Conservation (phyloP, 1,140 invertebrate genomes). For the Lasioglossum albipes region DNA sequence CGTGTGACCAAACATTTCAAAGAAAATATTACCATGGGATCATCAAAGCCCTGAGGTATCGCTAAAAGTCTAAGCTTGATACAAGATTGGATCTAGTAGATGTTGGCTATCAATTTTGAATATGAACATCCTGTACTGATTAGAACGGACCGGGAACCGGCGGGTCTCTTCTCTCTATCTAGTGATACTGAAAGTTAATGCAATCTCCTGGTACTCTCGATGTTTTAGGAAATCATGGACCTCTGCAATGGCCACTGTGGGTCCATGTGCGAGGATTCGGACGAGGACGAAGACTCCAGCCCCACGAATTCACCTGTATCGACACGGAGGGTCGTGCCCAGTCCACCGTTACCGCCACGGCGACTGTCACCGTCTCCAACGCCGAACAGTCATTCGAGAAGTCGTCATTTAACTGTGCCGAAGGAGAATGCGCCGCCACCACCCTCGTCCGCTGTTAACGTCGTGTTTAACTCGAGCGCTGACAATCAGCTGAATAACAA, state of each 20-base stretch:
- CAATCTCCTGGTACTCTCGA: neutral
- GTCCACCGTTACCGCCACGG: constrained; percentile 84
- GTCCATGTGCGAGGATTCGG: constrained; percentile 74
- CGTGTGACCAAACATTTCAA: too few species aligned
- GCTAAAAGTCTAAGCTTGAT: too few species aligned
- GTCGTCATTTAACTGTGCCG: constrained; percentile 78
- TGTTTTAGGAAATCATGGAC: constrained; percentile 79
- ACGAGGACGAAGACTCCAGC: constrained; percentile 79
- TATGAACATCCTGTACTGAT: neutral
- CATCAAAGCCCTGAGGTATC: too few species aligned
- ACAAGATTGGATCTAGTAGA: too few species aligned
- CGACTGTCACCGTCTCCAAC: constrained; percentile 82
- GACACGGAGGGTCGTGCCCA: constrained; percentile 77
- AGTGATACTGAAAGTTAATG: neutral
- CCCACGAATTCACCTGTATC: constrained; percentile 79
- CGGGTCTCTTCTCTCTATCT: too few species aligned
- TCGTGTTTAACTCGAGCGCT: constrained; percentile 64
- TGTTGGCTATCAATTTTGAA: too few species aligned
- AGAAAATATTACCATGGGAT: too few species aligned
- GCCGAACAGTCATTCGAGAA: constrained; percentile 69
- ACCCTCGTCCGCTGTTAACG: constrained; percentile 69
- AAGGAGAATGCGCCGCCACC: constrained; percentile 78
- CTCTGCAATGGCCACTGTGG: constrained; percentile 76
- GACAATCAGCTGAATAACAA: constrained; percentile 75
- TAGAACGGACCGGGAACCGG: neutral